These are phyloP conservation scores for Zaprionus davidi DNA, from an alignment of 1,140 invertebrate species.

Conservation along the genomic window DNA sequence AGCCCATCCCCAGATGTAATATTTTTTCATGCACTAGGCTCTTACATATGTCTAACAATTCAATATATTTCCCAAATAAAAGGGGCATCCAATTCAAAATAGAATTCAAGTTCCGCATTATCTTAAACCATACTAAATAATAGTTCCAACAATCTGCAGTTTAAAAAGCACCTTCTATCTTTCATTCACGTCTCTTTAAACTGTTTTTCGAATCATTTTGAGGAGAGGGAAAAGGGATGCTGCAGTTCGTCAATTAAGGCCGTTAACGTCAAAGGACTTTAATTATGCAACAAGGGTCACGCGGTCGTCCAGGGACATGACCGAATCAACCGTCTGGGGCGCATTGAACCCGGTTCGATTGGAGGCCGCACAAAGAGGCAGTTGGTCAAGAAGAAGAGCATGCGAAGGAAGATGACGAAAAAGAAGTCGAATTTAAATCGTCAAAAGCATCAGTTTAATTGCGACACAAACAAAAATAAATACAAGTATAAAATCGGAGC, in stretches of 20 bases:
- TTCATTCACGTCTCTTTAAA: not conserved
- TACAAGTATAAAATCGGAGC: constrained; percentile 24
- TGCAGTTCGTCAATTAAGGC: constrained; percentile 40
- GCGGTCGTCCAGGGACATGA: constrained; percentile 41
- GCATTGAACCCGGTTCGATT: constrained; percentile 62
- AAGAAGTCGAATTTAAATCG: not conserved
- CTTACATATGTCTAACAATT: too few relatives aligned
- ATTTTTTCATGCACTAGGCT: too few relatives aligned
- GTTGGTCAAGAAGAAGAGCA: constrained; percentile 26
- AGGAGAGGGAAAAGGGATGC: not conserved
- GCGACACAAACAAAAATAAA: constrained; percentile 29
- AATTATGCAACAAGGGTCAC: constrained; percentile 68
- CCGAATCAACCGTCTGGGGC: constrained; percentile 14
- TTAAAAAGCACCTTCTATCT: too few relatives aligned
- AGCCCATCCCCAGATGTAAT: too few relatives aligned
- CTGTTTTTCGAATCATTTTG: not conserved
- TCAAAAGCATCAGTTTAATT: constrained; percentile 41
- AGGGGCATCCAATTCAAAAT: too few relatives aligned
- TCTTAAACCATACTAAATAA: not conserved
- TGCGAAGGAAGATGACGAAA: not conserved
- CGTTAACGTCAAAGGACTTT: constrained; percentile 43
- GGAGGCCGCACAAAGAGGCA: constrained; percentile 9
- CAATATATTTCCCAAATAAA: too few relatives aligned
- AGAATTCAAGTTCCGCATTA: not conserved
- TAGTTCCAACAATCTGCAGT: too few relatives aligned